Evolutionary conservation across 2,888 invertebrate genomes (phyloP), one percentile per base, ranked within the genome.

Genomic region (Parnassius glacialis): DNA sequence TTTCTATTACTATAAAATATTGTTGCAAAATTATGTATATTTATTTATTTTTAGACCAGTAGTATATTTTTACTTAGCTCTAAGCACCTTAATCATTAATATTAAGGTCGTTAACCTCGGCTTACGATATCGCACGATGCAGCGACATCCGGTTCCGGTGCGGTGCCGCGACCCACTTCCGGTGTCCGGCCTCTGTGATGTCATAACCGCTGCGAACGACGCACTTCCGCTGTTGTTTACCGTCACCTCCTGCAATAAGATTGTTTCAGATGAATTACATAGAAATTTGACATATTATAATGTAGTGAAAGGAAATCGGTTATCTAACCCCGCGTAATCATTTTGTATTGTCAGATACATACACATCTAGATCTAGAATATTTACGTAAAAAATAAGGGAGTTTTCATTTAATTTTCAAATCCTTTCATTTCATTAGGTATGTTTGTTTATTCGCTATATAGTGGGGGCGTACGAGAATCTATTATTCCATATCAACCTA

Each of bases 61-160:
- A 81, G 80, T 13, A n/a, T n/a, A 13, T 13, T 13, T 10, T 48
- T 12, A 48, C 16, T 13, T 13, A n/a, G 48, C 13, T 10, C 10
- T 48, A 13, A 13, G 48, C 48, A 9, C 48, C 13, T 48, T 34
- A 61, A 69, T 68, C 64, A 73, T 71, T 70, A 77, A 69, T 75
- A 71, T 72, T 74, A 34, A 34, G 83, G 84, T 82, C 87, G 84
- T 83, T 85, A 79, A 83, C 87, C 85, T 75, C 64, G 70, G 75
- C 72, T 79, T 83, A 81, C 79, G 81, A 78, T 85, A 84, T 80
- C 83, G 83, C 75, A 75, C 80, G 57, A 48, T 79, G 78, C 74
- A 79, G 78, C 80, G 81, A 78, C 81, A 72, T 85, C 87, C 85
- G 84, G 76, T 85, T 89, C 87, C 88, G 89, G 82, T 76, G 70